Evolutionary conservation across 2,797 vertebrate genomes (phyloP).

Genomic region (Chelon auratus): DNA sequence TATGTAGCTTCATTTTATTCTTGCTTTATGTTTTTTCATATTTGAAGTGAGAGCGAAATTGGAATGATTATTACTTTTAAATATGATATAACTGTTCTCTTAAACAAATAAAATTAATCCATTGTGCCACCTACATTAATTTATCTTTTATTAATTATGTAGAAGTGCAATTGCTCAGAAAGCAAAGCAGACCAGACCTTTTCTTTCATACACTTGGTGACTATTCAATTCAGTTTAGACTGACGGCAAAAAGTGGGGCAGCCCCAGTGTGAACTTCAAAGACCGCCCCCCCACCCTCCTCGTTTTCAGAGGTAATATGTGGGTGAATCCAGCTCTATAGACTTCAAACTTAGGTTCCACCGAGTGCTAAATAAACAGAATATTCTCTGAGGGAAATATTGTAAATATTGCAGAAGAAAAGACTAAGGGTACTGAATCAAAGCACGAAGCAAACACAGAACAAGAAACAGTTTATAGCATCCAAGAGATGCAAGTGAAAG

Average conservation of each 20-base stretch:
- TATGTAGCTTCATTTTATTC: too few species aligned
- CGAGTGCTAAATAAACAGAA: conserved; percentile 29
- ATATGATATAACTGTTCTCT: too few species aligned
- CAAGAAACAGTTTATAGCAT: conserved; percentile 32
- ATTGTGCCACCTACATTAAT: too few species aligned
- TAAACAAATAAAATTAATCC: too few species aligned
- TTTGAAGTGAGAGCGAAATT: too few species aligned
- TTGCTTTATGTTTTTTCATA: too few species aligned
- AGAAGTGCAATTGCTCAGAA: too few species aligned
- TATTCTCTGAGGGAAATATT: conserved; percentile 34
- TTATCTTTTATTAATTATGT: too few species aligned
- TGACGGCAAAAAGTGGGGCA: conserved; percentile 40
- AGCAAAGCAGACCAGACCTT: too few species aligned
- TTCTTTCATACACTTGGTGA: background rate
- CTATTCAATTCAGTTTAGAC: conserved; percentile 17
- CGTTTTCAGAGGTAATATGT: conserved; percentile 16
- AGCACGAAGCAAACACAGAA: conserved; percentile 32
- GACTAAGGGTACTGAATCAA: conserved; percentile 28
- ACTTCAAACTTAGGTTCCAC: conserved; percentile 26
- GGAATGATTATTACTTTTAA: too few species aligned
- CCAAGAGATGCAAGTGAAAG: conserved; percentile 22
- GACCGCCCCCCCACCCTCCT: background rate
- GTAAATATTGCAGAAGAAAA: conserved; percentile 23
- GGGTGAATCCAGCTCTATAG: conserved; percentile 27
- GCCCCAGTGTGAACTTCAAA: conserved; percentile 17